Percentiles rank a stretch among this genome's conserved stretches.
Conservation (phyloP, 2,113 vertebrate genomes). For the Ageneiosus marmoratus region DNA sequence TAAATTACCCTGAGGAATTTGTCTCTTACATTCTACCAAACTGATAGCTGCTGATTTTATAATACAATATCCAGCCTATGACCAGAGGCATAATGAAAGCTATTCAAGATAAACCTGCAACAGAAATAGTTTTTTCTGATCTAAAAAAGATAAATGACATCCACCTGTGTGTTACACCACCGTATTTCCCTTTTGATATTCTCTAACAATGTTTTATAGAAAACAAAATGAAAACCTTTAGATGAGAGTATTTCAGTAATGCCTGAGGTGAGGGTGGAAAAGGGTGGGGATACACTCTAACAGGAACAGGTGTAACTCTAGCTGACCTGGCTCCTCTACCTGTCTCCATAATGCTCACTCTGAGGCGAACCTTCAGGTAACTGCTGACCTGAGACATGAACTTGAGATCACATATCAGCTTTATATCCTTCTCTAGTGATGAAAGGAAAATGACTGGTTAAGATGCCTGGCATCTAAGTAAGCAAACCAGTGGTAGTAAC, state of each 20-base stretch:
- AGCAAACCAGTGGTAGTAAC: not conserved
- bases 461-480: constrained; percentile 36
- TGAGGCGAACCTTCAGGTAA: constrained; percentile 43
- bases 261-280: constrained; percentile 16
- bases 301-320: constrained; percentile 50
- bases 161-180: not conserved
- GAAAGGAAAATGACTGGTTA: constrained; percentile 43
- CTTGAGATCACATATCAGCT: constrained; percentile 52
- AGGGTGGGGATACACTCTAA: constrained; percentile 24
- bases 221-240: constrained; percentile 10
- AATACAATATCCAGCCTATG: not conserved
- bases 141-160: not conserved
- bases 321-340: constrained; percentile 36
- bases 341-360: constrained; percentile 39
- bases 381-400: constrained; percentile 50
- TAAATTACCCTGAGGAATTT: not conserved
- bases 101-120: not conserved
- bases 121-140: not conserved
- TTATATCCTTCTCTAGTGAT: constrained; percentile 46
- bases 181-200: constrained; percentile 10
- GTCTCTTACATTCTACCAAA: not conserved
- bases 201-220: not conserved
- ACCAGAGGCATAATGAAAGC: not conserved
- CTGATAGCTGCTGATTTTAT: not conserved
- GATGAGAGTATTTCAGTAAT: constrained; percentile 2